These are phyloP conservation scores for Epinephelus malabaricus DNA, from an alignment of 2,797 vertebrate species.

Conservation along the genomic window DNA sequence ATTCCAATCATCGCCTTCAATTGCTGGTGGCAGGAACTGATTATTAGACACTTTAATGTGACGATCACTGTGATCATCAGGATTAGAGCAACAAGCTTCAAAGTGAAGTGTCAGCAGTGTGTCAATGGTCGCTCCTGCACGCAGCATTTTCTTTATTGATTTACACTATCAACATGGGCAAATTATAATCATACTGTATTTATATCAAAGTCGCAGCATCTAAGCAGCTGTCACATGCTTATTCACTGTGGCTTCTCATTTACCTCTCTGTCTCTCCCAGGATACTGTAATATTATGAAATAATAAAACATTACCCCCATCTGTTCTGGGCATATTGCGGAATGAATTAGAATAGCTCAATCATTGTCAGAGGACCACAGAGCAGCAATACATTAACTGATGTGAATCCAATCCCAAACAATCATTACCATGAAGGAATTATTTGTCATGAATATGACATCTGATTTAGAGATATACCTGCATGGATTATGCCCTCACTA, in stretches of 20 bases:
- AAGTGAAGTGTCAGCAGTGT: slow-evolving; percentile 13
- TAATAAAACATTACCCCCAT: slow-evolving; percentile 65
- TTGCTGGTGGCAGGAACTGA: slow-evolving; percentile 1
- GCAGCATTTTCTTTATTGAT: slow-evolving; percentile 17
- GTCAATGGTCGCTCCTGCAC: not conserved
- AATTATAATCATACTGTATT: slow-evolving; percentile 6
- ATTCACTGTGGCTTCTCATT: slow-evolving; percentile 21
- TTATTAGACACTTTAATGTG: slow-evolving; percentile 33
- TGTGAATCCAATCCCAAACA: slow-evolving; percentile 39
- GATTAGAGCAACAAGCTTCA: slow-evolving; percentile 8
- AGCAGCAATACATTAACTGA: slow-evolving; percentile 27
- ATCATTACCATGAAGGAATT: slow-evolving; percentile 48
- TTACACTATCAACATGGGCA: slow-evolving; percentile 13
- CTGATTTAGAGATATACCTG: slow-evolving; percentile 21
- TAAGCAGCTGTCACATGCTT: slow-evolving; percentile 29
- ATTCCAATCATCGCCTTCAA: slow-evolving; percentile 25
- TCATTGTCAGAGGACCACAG: slow-evolving; percentile 55
- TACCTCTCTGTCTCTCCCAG: slow-evolving; percentile 33
- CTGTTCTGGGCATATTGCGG: slow-evolving; percentile 64
- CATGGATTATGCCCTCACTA: slow-evolving; percentile 36
- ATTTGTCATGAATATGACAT: slow-evolving; percentile 43
- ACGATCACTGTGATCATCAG: slow-evolving; percentile 35
- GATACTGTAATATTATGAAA: slow-evolving; percentile 57
- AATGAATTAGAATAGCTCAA: slow-evolving; percentile 59
- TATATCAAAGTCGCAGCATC: slow-evolving; percentile 20